Conservation (phyloP, 2,113 vertebrate species). For the Neodontobutis hainanensis region DNA sequence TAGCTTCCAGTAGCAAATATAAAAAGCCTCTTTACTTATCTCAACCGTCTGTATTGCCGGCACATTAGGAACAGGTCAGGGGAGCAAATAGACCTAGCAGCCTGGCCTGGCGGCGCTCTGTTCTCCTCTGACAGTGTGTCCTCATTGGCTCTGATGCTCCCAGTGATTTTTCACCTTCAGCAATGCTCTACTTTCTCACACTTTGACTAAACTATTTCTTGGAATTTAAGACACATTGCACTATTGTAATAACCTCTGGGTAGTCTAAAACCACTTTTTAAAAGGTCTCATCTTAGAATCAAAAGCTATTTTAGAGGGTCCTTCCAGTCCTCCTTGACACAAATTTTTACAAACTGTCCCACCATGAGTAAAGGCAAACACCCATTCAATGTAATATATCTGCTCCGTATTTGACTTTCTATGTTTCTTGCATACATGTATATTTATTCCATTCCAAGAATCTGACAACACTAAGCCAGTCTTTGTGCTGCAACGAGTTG, state of each 20-base stretch:
- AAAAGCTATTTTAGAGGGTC: too few species aligned
- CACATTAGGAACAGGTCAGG: slow-evolving; percentile 39
- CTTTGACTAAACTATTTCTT: too few species aligned
- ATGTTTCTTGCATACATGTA: slow-evolving; percentile 14
- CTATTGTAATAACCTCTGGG: too few species aligned
- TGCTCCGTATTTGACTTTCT: slow-evolving; percentile 3
- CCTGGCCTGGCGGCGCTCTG: background rate
- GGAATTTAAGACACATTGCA: background rate
- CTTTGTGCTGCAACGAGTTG: slow-evolving; percentile 58
- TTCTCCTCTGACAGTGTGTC: slow-evolving; percentile 16
- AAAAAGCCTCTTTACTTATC: slow-evolving; percentile 18
- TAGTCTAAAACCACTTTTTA: too few species aligned
- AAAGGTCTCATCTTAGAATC: too few species aligned
- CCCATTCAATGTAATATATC: background rate
- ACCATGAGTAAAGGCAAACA: background rate
- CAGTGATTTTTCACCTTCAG: slow-evolving; percentile 23
- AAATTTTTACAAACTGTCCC: too few species aligned
- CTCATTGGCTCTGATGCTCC: slow-evolving; percentile 6
- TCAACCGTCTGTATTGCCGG: slow-evolving; percentile 3
- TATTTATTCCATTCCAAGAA: slow-evolving; percentile 35
- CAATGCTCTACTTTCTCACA: background rate
- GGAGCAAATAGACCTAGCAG: slow-evolving; percentile 2
- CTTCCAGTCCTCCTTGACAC: too few species aligned
- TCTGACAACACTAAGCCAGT: slow-evolving; percentile 59
- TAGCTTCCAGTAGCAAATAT: background rate